Base-by-base conservation (phyloP, 2,113 vertebrate genomes). In the Tupaia tana region DNA sequence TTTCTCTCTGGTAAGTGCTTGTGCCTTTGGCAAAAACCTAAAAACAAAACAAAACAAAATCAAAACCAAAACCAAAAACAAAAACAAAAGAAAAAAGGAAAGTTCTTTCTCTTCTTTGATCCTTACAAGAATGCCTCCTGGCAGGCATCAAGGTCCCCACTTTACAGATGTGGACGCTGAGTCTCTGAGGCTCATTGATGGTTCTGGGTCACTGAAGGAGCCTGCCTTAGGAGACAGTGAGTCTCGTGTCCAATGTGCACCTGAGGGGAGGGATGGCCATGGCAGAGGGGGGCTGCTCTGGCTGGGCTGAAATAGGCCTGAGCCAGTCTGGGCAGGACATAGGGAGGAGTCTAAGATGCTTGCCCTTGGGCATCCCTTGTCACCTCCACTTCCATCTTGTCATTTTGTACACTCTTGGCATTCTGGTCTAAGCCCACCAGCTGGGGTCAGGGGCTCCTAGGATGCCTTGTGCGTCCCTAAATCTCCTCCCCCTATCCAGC, bases 361-460 rank as follows among this genome's bases (percentile, higher is more conserved):
- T 6, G 0, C 14, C 58, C 3, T 3, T 1, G 56, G 34, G n/a
- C 7, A 3, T 31, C 13, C 5, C 2, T 54, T 10, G 22, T 61
- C 29, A 1, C 13, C 56, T 7, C 34, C 27, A 0, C 12, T 22
- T 88, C 7, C 12, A 22, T 19, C 24, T 54, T 15, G 2, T 67
- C 73, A 27, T 61, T 9, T 20, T 67, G 27, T 6, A 54, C 19
- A 16, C 54, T 52, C 59, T 12, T 85, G 64, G 77, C n/a, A 8
- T 70, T 56, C 77, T 14, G 20, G 70, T 24, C 54, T n/a, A 24
- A 8, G 43, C 2, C 29, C 9, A 29, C 29, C 15, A 25, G 52
- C 66, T 14, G 9, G 66, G 29, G 34, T 10, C 63, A 10, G 63
- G 64, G 69, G 7, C 29, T 54, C 24, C 78, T 19, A 2, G 24